Percentiles rank a stretch among this genome's conserved stretches.
phyloP scores from a whole-genome alignment of 2,113 vertebrate genomes.

The Tachysurus vachellii region DNA sequence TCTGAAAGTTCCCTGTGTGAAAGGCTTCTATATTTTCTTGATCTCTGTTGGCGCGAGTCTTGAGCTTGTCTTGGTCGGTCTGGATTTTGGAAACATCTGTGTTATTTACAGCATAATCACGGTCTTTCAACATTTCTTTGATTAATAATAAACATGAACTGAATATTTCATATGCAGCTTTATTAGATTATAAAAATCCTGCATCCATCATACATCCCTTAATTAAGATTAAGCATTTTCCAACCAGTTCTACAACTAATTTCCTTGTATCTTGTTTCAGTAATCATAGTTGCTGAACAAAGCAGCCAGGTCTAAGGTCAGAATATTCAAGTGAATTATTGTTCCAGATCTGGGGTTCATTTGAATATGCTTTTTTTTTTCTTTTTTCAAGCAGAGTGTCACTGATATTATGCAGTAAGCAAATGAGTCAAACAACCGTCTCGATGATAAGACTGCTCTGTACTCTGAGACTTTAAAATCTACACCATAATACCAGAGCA shows the following conservation, averaged over 20 bases:
- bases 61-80: neutral
- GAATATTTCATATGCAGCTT: neutral
- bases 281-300: neutral
- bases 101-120: neutral
- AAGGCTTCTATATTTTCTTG: neutral
- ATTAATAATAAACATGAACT: neutral
- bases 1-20: neutral
- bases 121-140: neutral
- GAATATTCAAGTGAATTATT: neutral
- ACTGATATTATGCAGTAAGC: constrained; percentile 16
- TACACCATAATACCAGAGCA: neutral
- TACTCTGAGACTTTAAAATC: neutral
- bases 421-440: constrained; percentile 1
- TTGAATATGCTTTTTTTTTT: constrained; percentile 42
- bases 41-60: neutral
- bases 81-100: neutral
- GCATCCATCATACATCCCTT: neutral
- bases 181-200: neutral
- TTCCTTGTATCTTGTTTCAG: neutral
- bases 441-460: neutral
- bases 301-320: neutral
- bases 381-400: constrained; percentile 6
- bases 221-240: neutral
- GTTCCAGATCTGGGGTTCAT: constrained; percentile 1
- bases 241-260: neutral